phyloP scores from a whole-genome alignment of 2,797 vertebrate genomes.

The Acomys russatus region DNA sequence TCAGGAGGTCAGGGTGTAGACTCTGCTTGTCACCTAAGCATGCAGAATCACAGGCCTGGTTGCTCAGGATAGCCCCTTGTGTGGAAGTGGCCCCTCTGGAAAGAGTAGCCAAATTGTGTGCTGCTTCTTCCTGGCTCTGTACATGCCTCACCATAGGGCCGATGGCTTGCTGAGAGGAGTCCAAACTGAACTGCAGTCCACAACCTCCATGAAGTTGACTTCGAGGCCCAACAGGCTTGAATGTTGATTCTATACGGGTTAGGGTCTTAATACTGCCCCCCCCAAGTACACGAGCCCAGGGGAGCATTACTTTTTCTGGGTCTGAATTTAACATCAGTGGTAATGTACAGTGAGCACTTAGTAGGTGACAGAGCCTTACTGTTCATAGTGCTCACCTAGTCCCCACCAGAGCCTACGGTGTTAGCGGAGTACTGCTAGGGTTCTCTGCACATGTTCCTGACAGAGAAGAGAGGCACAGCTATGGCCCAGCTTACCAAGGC shows the following conservation, averaged over 20 bases:
- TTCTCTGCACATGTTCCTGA: slow-evolving; percentile 28
- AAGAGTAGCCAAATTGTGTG: slow-evolving; percentile 29
- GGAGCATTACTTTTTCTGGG: not conserved
- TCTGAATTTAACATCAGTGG: slow-evolving; percentile 19
- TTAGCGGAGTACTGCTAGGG: not conserved
- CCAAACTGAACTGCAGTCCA: not conserved
- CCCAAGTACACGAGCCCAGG: not conserved
- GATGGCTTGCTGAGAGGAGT: not conserved
- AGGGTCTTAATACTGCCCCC: not conserved
- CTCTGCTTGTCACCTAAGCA: not conserved
- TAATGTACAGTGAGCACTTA: not conserved
- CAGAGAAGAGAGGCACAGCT: slow-evolving; percentile 11
- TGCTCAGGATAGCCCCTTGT: not conserved
- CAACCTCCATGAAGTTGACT: not conserved
- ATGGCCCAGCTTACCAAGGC: not conserved
- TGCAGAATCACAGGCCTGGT: not conserved
- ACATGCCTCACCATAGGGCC: not conserved
- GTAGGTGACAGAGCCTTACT: not conserved
- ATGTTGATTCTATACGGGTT: not conserved
- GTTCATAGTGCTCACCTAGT: not conserved
- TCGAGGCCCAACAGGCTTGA: not conserved
- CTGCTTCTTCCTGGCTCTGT: not conserved
- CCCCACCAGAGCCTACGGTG: not conserved
- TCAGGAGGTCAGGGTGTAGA: not conserved
- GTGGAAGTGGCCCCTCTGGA: not conserved